Evolutionary conservation across 2,888 invertebrate genomes (phyloP).

Genomic region (Nemapogon koenigi): DNA sequence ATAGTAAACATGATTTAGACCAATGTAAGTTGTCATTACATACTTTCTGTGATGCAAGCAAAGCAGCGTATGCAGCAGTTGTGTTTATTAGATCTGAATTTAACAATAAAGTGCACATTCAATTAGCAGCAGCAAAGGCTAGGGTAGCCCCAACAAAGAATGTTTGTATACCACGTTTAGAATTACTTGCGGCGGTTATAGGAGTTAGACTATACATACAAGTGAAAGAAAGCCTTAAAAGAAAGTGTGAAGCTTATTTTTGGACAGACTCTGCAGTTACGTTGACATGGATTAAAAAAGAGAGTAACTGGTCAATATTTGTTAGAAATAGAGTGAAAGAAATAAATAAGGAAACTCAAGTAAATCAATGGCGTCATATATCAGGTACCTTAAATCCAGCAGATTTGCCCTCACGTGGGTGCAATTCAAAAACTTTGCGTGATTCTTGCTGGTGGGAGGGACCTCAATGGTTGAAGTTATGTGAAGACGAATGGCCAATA

Average conservation of each 20-base stretch:
- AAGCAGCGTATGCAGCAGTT: background rate
- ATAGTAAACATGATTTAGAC: background rate
- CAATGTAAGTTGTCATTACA: background rate
- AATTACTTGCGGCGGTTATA: background rate
- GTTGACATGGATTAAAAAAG: background rate
- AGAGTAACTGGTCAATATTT: background rate
- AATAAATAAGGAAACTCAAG: background rate
- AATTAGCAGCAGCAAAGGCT: background rate
- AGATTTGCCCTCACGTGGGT: no score
- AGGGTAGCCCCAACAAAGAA: background rate
- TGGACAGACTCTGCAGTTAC: background rate
- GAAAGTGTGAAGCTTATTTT: background rate
- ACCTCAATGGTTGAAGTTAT: background rate
- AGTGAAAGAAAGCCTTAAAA: background rate
- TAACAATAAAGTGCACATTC: background rate
- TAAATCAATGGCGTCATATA: background rate
- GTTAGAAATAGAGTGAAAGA: background rate
- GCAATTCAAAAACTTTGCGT: background rate
- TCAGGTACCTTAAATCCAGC: no score
- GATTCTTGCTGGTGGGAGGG: no score
- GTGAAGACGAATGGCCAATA: background rate
- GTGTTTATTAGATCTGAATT: background rate
- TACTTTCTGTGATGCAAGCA: no score
- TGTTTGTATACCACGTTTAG: background rate
- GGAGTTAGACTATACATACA: background rate